Evolutionary conservation across 1,140 invertebrate genomes (phyloP).

Genomic region (Conus betulinus): DNA sequence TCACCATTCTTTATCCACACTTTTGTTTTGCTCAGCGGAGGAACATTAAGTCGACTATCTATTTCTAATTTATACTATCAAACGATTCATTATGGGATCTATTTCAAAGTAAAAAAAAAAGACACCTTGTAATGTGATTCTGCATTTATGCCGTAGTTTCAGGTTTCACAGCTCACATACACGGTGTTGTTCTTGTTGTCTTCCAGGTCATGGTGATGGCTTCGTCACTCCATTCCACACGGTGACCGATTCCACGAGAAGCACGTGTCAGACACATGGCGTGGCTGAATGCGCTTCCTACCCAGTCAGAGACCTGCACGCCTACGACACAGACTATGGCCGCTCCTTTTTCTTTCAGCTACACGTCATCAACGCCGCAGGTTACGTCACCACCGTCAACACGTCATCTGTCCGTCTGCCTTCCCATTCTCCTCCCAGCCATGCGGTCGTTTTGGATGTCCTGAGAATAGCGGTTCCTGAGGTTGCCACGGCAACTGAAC

Average conservation of each 20-base stretch:
- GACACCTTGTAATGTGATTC: too few relatives aligned
- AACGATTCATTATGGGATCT: too few relatives aligned
- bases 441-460: conserved; percentile 47
- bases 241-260: not conserved
- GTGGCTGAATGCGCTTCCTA: conserved; percentile 29
- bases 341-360: conserved; percentile 37
- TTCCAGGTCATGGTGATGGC: not conserved
- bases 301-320: conserved; percentile 35
- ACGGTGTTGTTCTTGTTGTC: too few relatives aligned
- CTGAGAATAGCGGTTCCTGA: not conserved
- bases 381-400: conserved; percentile 36
- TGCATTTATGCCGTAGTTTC: too few relatives aligned
- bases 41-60: too few relatives aligned
- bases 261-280: not conserved
- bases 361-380: conserved; percentile 45
- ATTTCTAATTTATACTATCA: too few relatives aligned
- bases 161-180: too few relatives aligned
- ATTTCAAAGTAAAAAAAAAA: too few relatives aligned
- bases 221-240: conserved; percentile 24
- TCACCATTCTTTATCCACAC: too few relatives aligned
- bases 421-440: conserved; percentile 43
- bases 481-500: not conserved
- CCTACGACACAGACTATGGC: conserved; percentile 24
- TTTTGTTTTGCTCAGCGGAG: too few relatives aligned
- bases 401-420: conserved; percentile 46